Conservation (phyloP, 1,140 invertebrate genomes). For the Harpegnathos saltator region DNA sequence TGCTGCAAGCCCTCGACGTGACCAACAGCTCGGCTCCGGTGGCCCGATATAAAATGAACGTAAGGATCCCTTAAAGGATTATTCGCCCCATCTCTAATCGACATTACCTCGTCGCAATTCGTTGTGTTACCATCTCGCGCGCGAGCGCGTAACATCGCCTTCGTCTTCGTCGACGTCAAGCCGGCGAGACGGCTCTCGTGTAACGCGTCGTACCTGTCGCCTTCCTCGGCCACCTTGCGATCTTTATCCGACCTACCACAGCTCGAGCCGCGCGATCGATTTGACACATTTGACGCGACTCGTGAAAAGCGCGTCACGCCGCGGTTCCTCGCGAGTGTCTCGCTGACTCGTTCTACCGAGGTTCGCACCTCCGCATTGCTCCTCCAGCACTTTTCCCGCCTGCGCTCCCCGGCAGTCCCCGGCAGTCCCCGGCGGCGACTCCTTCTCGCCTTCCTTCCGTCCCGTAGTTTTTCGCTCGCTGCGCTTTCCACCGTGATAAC, state of each 20-base stretch:
- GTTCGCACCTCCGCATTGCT: neutral
- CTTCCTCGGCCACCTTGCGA: neutral
- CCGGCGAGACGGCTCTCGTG: conserved; percentile 27
- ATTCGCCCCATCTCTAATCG: conserved; percentile 60
- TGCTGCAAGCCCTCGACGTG: neutral
- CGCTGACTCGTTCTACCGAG: conserved; percentile 7
- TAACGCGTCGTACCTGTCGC: neutral
- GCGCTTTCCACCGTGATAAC: neutral
- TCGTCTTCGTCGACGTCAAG: neutral
- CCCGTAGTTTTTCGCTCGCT: neutral
- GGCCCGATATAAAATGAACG: conserved; percentile 59
- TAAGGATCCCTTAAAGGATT: conserved; percentile 41
- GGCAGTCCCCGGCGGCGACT: too few species aligned
- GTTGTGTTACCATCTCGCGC: conserved; percentile 66
- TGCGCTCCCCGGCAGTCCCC: neutral
- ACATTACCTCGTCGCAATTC: conserved; percentile 64
- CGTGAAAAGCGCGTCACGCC: too few species aligned
- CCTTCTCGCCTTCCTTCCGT: neutral
- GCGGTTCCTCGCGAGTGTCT: neutral
- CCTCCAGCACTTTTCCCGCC: neutral
- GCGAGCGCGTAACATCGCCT: neutral
- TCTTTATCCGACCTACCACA: neutral
- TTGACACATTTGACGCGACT: neutral
- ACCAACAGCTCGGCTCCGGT: neutral
- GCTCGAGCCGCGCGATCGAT: neutral